Conservation (phyloP, 2,888 invertebrate species). For the Dolichomitus sp. region DNA sequence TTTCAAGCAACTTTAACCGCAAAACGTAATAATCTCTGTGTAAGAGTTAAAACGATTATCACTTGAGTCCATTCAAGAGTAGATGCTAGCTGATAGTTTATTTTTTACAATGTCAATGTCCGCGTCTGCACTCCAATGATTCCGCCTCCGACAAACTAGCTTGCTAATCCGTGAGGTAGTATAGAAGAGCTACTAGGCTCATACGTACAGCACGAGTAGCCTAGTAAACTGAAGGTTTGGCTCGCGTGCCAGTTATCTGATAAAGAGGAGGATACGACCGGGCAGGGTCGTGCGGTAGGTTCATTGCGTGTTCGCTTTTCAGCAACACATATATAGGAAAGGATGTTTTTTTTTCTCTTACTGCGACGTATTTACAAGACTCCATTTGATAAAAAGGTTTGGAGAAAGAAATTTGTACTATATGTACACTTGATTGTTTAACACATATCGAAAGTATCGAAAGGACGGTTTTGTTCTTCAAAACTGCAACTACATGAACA, state of each 20-base stretch:
- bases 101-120: constrained; percentile 17
- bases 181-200: neutral
- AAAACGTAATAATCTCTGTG: neutral
- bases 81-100: neutral
- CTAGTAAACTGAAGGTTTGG: constrained; percentile 11
- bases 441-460: neutral
- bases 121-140: constrained; percentile 22
- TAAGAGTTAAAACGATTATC: neutral
- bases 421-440: neutral
- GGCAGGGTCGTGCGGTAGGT: constrained; percentile 16
- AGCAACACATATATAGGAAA: constrained; percentile 16
- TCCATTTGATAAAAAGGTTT: neutral
- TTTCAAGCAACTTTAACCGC: constrained; percentile 7
- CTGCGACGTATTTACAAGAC: constrained; percentile 22
- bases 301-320: constrained; percentile 41
- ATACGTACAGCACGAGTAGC: constrained; percentile 3
- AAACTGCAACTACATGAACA: neutral
- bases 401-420: neutral
- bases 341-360: neutral
- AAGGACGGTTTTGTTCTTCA: neutral
- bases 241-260: constrained; percentile 56
- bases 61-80: neutral
- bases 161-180: constrained; percentile 29
- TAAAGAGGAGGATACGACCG: constrained; percentile 12
- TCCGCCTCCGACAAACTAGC: constrained; percentile 11